Conservation (phyloP, 2,113 vertebrate species). For the Suricata suricatta region DNA sequence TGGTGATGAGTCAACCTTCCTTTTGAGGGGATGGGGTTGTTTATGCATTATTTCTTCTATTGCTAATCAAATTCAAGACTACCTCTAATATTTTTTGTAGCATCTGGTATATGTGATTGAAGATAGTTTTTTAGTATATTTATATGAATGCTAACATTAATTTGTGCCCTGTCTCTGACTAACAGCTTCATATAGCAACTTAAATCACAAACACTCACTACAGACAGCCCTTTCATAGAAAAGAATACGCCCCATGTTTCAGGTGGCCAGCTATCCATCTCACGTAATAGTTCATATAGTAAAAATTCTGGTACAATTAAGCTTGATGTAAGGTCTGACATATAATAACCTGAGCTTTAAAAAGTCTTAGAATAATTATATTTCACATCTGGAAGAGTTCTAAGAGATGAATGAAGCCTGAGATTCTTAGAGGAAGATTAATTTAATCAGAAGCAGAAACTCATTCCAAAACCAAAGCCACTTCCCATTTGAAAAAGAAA, state of each 20-base stretch:
- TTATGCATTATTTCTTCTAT: neutral
- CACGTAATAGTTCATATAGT: neutral
- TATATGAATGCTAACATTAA: neutral
- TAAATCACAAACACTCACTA: neutral
- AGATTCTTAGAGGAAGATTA: neutral
- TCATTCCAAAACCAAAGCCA: neutral
- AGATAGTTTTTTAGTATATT: neutral
- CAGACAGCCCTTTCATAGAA: neutral
- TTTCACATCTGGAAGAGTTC: neutral
- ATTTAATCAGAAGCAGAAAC: neutral
- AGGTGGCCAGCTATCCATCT: neutral
- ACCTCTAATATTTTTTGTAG: neutral
- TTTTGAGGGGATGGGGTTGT: too few species aligned
- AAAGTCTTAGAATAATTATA: neutral
- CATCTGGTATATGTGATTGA: neutral
- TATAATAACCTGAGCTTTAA: neutral
- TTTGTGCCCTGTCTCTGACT: neutral
- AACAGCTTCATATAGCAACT: neutral
- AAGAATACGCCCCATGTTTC: neutral
- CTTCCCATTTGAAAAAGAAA: slow-evolving; percentile 7
- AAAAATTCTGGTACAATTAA: neutral
- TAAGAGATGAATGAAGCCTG: neutral
- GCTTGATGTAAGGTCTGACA: neutral
- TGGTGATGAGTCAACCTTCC: neutral
- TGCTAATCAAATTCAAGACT: neutral